Base-by-base conservation (phyloP, 2,113 vertebrate genomes). In the Psettodes erumei region DNA sequence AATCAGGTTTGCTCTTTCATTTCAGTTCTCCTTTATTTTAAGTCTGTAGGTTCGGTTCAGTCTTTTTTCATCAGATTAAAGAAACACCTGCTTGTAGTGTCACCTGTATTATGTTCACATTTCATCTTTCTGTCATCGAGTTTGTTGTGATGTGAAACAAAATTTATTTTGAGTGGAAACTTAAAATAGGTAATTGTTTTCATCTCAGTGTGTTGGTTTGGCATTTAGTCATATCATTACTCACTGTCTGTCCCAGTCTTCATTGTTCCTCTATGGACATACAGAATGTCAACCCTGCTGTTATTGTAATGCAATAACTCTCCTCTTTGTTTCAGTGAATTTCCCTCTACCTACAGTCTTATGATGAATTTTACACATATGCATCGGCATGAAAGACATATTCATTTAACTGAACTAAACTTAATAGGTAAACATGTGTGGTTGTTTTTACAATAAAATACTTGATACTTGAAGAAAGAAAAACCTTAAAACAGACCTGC, bases 1-100 rank as follows among this genome's bases (percentile, higher is more conserved):
- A 97, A 98, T 96, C 98, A 99, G 98, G 97, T 99, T 98, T 97
- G 98, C 92, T 94, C 94, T 93, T 96, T 95, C 93, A 93, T 94
- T 92, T 95, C 94, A 94, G 94, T 96, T 96, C 82, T 85, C 63
- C 82, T 90, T 79, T 72, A 63, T 85, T 91, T 85, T 61, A 90
- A 78, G 85, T 83, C 65, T 76, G 66, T 87, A 75, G 72, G 37
- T 67, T 75, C 42, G 81, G 65, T 87, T 83, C 62, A 83, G 72
- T 77, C 53, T n/a, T 50, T 82, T 30, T 75, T 94, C 68, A 87
- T 94, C 94, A 19, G 40, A 30, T 63, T 51, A 56, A 55, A 81
- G 37, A 75, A 42, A 32, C 70, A 35, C 54, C 58, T 71, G 72
- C 66, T n/a, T 66, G 13, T 63, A 47, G 30, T 51, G 63, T 78